Evolutionary conservation across 2,797 vertebrate genomes (phyloP).

Genomic region (Periophthalmus magnuspinnatus): DNA sequence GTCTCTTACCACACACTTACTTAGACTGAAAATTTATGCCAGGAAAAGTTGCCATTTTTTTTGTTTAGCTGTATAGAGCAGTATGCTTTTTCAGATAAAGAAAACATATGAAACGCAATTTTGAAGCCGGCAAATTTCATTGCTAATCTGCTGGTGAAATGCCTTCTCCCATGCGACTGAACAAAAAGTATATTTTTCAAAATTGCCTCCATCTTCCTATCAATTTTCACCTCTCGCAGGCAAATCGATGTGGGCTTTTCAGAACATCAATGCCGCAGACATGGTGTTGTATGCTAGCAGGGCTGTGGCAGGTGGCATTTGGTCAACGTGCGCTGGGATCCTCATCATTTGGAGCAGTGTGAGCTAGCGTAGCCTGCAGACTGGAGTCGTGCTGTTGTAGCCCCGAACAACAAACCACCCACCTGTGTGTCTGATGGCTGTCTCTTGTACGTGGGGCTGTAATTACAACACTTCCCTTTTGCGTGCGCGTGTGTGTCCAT

Average conservation of each 20-base stretch:
- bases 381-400: slow-evolving; percentile 65
- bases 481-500: slow-evolving; percentile 40
- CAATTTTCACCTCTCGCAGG: slow-evolving; percentile 41
- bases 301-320: slow-evolving; percentile 60
- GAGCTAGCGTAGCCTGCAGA: slow-evolving; percentile 52
- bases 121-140: slow-evolving; percentile 20
- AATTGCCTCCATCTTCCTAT: slow-evolving; percentile 49
- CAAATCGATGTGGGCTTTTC: slow-evolving; percentile 59
- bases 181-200: slow-evolving; percentile 54
- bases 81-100: not conserved
- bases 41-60: not conserved
- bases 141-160: slow-evolving; percentile 21
- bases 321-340: slow-evolving; percentile 49
- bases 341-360: slow-evolving; percentile 51
- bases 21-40: too few relatives aligned
- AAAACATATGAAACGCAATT: slow-evolving; percentile 7
- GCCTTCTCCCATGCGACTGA: slow-evolving; percentile 19
- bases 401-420: slow-evolving; percentile 74
- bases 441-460: slow-evolving; percentile 61
- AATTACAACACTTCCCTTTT: slow-evolving; percentile 70
- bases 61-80: not conserved
- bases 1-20: too few relatives aligned
- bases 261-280: slow-evolving; percentile 49
- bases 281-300: slow-evolving; percentile 31
- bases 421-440: slow-evolving; percentile 63